Evolutionary conservation across 2,113 vertebrate genomes (phyloP), one percentile per base, ranked within the genome.

Genomic region (Lagenorhynchus albirostris): DNA sequence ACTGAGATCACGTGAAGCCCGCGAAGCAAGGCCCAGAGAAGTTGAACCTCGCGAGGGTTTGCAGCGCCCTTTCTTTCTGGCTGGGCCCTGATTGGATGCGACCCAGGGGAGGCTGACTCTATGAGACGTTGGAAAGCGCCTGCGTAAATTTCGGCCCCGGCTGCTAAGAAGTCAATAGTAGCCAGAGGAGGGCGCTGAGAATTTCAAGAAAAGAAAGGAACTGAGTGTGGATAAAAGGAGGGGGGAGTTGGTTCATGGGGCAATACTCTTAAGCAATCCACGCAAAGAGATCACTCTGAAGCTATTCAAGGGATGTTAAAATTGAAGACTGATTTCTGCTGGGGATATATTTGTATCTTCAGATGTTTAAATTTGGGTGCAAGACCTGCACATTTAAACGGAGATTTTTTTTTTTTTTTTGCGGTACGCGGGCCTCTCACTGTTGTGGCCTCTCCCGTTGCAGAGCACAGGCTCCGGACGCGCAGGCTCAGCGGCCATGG

Each of bases 161-260:
- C 17, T 25, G 0, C 2, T 1, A 10, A 41, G 17, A 33, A 3
- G 29, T 6, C 1, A 0, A 2, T 8, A 5, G 13, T 41, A 33
- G 1, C 1, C 0, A 0, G 18, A 2, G 11, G 11, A 5, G 38
- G 36, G 0, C 8, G 3, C 12, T 0, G 23, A 20, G 23, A 38
- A 12, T 10, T 76, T 50, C 21, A 53, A 3, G 26, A 29, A 3
- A 29, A 50, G 53, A 33, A 53, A 2, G 47, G 29, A 4, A 0
- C 18, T 3, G 26, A 25, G 1, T 5, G 10, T 70, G 84, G 36
- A 1, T 44, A 13, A 53, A 47, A 33, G 47, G 3, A 70, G 74
- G 53, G 2, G 2, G 44, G 23, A 50, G 9, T 4, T 79, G 58
- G 36, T 63, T 79, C 20, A 0, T 17, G 11, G 29, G 41, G 41